phyloP scores from a whole-genome alignment of 2,888 invertebrate genomes.

The Dendrolimus houi region DNA sequence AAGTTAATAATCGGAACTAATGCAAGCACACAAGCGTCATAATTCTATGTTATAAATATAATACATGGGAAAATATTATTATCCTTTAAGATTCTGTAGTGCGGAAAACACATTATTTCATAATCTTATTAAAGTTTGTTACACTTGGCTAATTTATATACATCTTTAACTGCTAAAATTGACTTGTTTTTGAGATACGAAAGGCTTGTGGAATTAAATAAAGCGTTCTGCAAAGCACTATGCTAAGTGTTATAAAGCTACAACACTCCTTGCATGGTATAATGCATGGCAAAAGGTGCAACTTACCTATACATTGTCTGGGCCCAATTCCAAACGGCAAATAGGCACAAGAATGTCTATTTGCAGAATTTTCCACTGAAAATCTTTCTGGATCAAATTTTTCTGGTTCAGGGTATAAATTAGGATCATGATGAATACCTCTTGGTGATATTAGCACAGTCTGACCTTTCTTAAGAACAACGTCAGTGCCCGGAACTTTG shows the following conservation, averaged over 20 bases:
- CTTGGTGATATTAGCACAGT: constrained; percentile 35
- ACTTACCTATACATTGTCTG: constrained; percentile 56
- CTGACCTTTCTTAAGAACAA: constrained; percentile 37
- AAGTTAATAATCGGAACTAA: too few species aligned
- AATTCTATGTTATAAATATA: too few species aligned
- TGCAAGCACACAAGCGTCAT: too few species aligned
- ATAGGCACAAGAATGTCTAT: constrained; percentile 41
- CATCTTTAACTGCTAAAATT: constrained; percentile 29
- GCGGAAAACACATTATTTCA: too few species aligned
- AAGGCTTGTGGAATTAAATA: constrained; percentile 12
- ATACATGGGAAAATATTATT: too few species aligned
- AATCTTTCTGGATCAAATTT: constrained; percentile 65
- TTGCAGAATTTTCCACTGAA: constrained; percentile 28
- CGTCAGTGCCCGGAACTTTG: constrained; percentile 39
- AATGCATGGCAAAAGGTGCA: constrained; percentile 13
- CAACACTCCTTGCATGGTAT: constrained; percentile 22
- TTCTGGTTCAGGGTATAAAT: constrained; percentile 51
- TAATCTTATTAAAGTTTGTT: too few species aligned
- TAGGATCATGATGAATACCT: constrained; percentile 52
- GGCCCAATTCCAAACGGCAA: constrained; percentile 58
- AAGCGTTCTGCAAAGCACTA: constrained; percentile 16
- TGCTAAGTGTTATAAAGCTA: constrained; percentile 16
- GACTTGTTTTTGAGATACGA: constrained; percentile 16
- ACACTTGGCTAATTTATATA: constrained; percentile 18
- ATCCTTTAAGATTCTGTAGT: too few species aligned